phyloP scores from a whole-genome alignment of 2,113 vertebrate species.

The Plestiodon gilberti region DNA sequence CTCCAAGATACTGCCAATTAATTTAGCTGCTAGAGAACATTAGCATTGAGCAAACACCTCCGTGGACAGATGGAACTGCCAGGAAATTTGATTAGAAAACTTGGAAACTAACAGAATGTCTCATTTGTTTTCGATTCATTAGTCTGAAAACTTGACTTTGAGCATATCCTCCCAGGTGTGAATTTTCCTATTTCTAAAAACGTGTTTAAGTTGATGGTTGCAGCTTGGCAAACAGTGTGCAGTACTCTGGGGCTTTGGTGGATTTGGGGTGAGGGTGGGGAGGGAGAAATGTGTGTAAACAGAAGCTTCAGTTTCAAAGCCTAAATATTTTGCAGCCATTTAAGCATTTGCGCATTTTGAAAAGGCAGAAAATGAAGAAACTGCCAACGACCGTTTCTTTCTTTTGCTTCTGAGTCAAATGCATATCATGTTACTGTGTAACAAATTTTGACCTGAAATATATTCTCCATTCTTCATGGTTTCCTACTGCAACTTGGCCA shows the following conservation, averaged over 20 bases:
- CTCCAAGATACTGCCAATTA: constrained; percentile 39
- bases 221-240: constrained; percentile 46
- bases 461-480: constrained; percentile 65
- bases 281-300: constrained; percentile 4
- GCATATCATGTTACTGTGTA: constrained; percentile 61
- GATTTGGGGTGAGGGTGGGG: not conserved
- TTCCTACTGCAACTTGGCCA: constrained; percentile 52
- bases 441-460: constrained; percentile 67
- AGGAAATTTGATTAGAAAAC: constrained; percentile 42
- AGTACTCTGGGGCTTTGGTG: constrained; percentile 37
- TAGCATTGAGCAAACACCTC: constrained; percentile 36
- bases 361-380: constrained; percentile 40
- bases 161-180: constrained; percentile 66
- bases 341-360: constrained; percentile 30
- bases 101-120: constrained; percentile 14
- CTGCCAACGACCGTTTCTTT: constrained; percentile 13
- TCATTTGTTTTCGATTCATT: constrained; percentile 52
- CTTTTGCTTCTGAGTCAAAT: constrained; percentile 56
- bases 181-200: constrained; percentile 62
- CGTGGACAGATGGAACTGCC: constrained; percentile 28
- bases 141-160: constrained; percentile 66
- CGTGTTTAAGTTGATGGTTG: constrained; percentile 34
- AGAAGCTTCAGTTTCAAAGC: constrained; percentile 22
- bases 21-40: constrained; percentile 20
- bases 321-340: constrained; percentile 30